These are phyloP conservation scores for Triplophysa dalaica DNA, from an alignment of 2,113 vertebrate species.

Conservation along the genomic window DNA sequence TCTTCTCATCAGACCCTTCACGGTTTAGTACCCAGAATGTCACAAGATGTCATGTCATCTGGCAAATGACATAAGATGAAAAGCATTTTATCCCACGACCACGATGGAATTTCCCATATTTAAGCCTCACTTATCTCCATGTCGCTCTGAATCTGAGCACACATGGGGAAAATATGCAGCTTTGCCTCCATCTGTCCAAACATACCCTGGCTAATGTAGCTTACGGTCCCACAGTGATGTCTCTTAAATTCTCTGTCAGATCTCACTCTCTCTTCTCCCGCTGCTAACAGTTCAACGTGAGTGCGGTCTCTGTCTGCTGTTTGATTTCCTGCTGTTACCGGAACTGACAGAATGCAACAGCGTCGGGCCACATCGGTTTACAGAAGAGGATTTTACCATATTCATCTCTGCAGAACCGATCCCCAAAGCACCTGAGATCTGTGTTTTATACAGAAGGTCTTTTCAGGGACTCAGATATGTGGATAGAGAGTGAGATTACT, in stretches of 20 bases:
- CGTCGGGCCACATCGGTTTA: conserved; percentile 20
- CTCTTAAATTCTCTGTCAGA: conserved; percentile 28
- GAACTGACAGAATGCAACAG: conserved; percentile 9
- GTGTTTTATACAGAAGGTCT: neutral
- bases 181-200: conserved; percentile 28
- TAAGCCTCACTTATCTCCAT: neutral
- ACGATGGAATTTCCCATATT: neutral
- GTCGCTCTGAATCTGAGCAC: neutral
- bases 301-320: conserved; percentile 15
- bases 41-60: neutral
- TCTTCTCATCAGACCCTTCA: neutral
- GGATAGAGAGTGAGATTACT: conserved; percentile 11
- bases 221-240: conserved; percentile 12
- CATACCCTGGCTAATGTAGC: conserved; percentile 17
- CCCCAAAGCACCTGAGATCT: conserved; percentile 5
- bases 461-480: neutral
- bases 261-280: conserved; percentile 21
- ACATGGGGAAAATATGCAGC: neutral
- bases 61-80: neutral
- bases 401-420: conserved; percentile 10
- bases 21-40: neutral
- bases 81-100: neutral
- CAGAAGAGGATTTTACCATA: conserved; percentile 12
- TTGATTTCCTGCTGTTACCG: conserved; percentile 36
- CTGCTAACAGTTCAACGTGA: conserved; percentile 38